phyloP scores from a whole-genome alignment of 2,113 vertebrate genomes.

The Australoheros scitulus region DNA sequence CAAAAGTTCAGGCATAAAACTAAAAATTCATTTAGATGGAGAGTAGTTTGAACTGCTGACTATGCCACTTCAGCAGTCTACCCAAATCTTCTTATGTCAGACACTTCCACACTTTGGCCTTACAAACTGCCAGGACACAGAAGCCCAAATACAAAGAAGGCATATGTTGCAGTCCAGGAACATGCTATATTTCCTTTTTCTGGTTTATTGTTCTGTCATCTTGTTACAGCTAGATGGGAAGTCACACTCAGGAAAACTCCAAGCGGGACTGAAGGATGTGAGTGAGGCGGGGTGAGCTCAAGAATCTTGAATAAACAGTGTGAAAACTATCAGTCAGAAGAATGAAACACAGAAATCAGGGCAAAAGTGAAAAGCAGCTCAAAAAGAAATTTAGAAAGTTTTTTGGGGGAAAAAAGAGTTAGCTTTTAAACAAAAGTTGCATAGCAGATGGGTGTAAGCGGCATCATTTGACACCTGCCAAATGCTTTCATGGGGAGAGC shows the following conservation, averaged over 20 bases:
- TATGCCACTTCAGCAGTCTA: neutral
- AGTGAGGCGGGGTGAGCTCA: neutral
- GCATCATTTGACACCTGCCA: constrained; percentile 16
- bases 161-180: neutral
- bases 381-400: neutral
- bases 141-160: neutral
- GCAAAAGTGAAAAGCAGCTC: neutral
- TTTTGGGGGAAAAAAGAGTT: neutral
- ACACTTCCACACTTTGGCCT: neutral
- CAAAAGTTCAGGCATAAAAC: constrained; percentile 1
- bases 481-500: neutral
- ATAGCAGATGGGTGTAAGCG: neutral
- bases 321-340: constrained; percentile 6
- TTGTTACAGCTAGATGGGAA: neutral
- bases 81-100: constrained; percentile 26
- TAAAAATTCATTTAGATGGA: neutral
- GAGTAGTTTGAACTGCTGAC: constrained; percentile 1
- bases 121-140: neutral
- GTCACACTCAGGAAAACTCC: neutral
- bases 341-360: constrained; percentile 8
- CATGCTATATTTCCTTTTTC: neutral
- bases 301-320: constrained; percentile 6
- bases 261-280: neutral
- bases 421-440: neutral
- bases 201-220: neutral